These are phyloP conservation scores for Pseudopipra pipra DNA, from an alignment of 2,113 vertebrate species.

Conservation along the genomic window DNA sequence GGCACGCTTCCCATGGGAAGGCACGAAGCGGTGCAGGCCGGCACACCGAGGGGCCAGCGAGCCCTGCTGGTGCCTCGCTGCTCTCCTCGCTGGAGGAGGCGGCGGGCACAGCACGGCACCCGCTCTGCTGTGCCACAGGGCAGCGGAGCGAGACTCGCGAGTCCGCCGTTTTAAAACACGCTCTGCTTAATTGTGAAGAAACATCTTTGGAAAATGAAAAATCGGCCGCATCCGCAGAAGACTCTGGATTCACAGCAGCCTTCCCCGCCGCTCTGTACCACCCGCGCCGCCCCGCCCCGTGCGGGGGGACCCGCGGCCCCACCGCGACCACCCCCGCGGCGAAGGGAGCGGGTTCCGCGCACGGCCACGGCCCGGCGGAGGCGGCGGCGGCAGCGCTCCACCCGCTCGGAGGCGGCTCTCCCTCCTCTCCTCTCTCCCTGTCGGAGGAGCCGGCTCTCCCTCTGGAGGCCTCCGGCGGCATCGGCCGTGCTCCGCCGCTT, in stretches of 20 bases:
- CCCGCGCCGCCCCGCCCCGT: not conserved
- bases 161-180: accelerated
- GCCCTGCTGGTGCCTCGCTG: not conserved
- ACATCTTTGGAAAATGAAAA: not conserved
- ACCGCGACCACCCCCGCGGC: not conserved
- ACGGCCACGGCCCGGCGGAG: not conserved
- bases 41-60: accelerated
- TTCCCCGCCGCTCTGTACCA: too few species aligned
- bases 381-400: accelerated
- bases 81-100: not conserved
- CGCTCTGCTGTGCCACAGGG: accelerated
- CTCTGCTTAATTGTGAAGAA: not conserved
- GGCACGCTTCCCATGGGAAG: not conserved
- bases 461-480: conserved; percentile 20
- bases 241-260: accelerated
- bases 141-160: not conserved
- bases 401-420: too few species aligned
- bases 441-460: not conserved
- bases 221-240: not conserved
- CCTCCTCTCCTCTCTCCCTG: not conserved
- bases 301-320: accelerated
- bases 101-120: not conserved
- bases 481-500: not conserved
- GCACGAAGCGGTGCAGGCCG: not conserved
- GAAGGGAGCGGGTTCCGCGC: too few species aligned